phyloP scores from a whole-genome alignment of 1,140 invertebrate genomes.

The Leptinotarsa texana region DNA sequence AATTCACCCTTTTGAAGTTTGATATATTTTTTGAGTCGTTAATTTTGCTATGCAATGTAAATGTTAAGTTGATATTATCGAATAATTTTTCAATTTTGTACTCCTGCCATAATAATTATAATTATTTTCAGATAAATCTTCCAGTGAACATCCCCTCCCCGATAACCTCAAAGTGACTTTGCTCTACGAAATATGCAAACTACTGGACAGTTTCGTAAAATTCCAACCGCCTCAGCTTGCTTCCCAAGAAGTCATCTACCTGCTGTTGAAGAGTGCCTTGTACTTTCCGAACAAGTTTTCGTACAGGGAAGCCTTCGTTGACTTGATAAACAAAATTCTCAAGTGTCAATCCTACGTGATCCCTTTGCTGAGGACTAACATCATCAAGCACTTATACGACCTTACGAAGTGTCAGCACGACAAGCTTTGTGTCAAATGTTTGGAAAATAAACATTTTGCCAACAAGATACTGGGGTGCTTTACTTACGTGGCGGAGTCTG shows the following conservation, averaged over 20 bases:
- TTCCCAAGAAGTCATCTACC: conserved; percentile 55
- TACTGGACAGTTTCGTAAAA: conserved; percentile 39
- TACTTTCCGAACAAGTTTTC: not conserved
- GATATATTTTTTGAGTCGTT: too few species aligned
- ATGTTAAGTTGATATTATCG: too few species aligned
- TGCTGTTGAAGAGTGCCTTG: conserved; percentile 43
- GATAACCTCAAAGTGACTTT: conserved; percentile 31
- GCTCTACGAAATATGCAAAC: conserved; percentile 33
- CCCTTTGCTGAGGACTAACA: conserved; percentile 47
- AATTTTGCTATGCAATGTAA: too few species aligned
- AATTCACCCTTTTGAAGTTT: too few species aligned
- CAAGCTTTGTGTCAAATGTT: conserved; percentile 42
- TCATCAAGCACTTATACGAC: conserved; percentile 43
- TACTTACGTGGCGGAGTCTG: conserved; percentile 58
- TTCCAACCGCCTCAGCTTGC: conserved; percentile 43
- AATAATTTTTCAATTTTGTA: too few species aligned
- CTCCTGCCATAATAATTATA: not conserved
- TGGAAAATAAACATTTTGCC: conserved; percentile 54
- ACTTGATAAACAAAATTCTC: conserved; percentile 4
- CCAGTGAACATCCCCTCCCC: conserved; percentile 1
- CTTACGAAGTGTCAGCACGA: conserved; percentile 39
- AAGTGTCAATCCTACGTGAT: conserved; percentile 44
- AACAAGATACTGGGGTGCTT: conserved; percentile 56
- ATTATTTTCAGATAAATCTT: conserved; percentile 9
- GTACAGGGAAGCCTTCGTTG: not conserved